Conservation (phyloP, 2,888 invertebrate species). For the Pheosia tremula region DNA sequence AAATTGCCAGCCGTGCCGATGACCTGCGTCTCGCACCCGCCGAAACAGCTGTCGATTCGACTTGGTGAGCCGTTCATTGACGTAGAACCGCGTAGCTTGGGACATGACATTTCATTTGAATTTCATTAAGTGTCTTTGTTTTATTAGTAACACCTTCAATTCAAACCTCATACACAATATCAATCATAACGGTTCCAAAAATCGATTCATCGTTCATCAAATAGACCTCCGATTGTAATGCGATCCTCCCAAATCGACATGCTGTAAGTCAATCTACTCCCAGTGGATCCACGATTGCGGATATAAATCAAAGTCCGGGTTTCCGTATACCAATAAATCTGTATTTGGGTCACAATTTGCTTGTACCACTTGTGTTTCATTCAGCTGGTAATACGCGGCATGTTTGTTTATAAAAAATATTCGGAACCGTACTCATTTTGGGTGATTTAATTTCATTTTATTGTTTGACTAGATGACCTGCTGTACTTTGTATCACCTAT, state of each 20-base stretch:
- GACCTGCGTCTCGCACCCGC: too few species aligned
- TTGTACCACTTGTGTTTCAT: conserved; percentile 36
- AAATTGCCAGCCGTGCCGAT: too few species aligned
- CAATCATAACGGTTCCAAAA: background rate
- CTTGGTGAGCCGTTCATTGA: too few species aligned
- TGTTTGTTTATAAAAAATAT: conserved; percentile 36
- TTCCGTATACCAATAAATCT: conserved; percentile 36
- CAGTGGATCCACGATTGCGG: conserved; percentile 14
- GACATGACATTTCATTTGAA: too few species aligned
- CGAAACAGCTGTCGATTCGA: too few species aligned
- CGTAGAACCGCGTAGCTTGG: too few species aligned
- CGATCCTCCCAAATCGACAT: conserved; percentile 34
- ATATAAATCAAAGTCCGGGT: conserved; percentile 39
- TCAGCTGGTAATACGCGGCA: conserved; percentile 39
- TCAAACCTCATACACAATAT: too few species aligned
- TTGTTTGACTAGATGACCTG: conserved; percentile 24
- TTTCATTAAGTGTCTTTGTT: too few species aligned
- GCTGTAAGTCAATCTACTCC: conserved; percentile 36
- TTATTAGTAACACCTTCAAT: too few species aligned
- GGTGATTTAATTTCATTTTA: conserved; percentile 37
- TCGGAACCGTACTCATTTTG: conserved; percentile 26
- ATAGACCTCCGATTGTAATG: conserved; percentile 26
- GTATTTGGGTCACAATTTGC: conserved; percentile 44
- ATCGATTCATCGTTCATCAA: background rate
- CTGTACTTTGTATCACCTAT: too few species aligned